Base-by-base conservation (phyloP, 2,113 vertebrate species). In the Geococcyx californianus region DNA sequence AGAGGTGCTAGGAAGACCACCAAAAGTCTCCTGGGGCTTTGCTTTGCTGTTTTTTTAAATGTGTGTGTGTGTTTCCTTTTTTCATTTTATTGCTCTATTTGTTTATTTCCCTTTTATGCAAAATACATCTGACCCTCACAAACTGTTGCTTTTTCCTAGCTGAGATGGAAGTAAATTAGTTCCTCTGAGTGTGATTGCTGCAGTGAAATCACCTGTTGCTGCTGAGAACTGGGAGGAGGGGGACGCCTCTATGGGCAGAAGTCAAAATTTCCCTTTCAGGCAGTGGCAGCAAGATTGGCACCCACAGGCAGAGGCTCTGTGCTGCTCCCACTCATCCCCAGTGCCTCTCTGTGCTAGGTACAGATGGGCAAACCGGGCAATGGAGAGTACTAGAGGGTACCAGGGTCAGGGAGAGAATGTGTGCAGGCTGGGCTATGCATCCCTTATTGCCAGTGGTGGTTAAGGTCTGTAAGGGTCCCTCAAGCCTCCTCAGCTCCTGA, bases 321-420 rank as follows among this genome's bases (percentile, higher is more conserved):
- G 42, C 28, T 73, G 21, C 36, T 70, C 24, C 63, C 3, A 2
- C 58, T 49, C 55, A 17, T 29, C 28, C 20, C 47, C 29, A 7
- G 21, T 10, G 16, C 8, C 34, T 81, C 18, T 23, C 33, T 16
- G 52, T 1, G 1, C n/a, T 8, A 11, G 28, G 17, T 18, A 20
- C 1, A 2, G 31, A 21, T 54, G 34, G 23, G n/a, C 29, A 36
- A 73, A 14, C 13, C 54, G 60, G 44, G 23, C 44, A 83, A 26
- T 4, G 1, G 44, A 49, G 34, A 3, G 19, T 42, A 21, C 10
- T 4, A 1, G 44, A 49, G 34, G 4, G 19, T 42, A 25, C 10
- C 8, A 13, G 26, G 42, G 13, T 23, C 3, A 3, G 28, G 36
- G 23, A 26, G 12, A 38, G 20, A 19, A 18, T 24, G 16, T 3